phyloP scores from a whole-genome alignment of 2,888 invertebrate species.

The Himalopsyche tibetana region DNA sequence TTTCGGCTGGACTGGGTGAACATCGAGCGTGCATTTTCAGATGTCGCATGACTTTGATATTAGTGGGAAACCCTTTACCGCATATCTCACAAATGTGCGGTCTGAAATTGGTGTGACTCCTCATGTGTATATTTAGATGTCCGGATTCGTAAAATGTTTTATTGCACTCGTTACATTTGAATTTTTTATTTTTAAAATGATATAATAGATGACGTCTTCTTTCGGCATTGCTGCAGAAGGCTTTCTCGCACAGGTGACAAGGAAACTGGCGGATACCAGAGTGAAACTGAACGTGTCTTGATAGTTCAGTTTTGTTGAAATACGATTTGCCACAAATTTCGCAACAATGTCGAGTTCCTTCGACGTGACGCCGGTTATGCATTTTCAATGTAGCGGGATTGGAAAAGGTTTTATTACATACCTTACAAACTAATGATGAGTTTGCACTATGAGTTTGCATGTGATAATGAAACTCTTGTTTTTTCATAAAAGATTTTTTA shows the following conservation, averaged over 20 bases:
- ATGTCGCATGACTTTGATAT: slow-evolving; percentile 69
- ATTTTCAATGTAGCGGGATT: slow-evolving; percentile 68
- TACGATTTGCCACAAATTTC: slow-evolving; percentile 68
- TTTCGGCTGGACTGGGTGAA: slow-evolving; percentile 27
- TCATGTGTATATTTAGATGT: slow-evolving; percentile 69
- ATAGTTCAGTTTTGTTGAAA: slow-evolving; percentile 68
- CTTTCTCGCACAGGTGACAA: slow-evolving; percentile 68
- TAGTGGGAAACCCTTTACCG: slow-evolving; percentile 69
- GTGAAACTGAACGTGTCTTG: slow-evolving; percentile 69
- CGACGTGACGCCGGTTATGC: slow-evolving; percentile 68
- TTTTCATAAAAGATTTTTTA: slow-evolving; percentile 66
- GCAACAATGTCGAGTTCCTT: slow-evolving; percentile 68
- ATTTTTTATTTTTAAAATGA: slow-evolving; percentile 69
- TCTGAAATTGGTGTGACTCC: slow-evolving; percentile 69
- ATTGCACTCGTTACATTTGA: slow-evolving; percentile 68
- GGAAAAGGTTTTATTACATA: slow-evolving; percentile 68
- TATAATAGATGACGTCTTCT: slow-evolving; percentile 69
- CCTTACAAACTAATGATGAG: slow-evolving; percentile 66
- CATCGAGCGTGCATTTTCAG: slow-evolving; percentile 67
- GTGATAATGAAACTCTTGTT: slow-evolving; percentile 67
- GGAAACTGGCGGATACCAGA: slow-evolving; percentile 68
- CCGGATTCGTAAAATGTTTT: slow-evolving; percentile 69
- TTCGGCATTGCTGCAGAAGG: slow-evolving; percentile 69
- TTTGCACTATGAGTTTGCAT: slow-evolving; percentile 66
- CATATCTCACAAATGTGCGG: slow-evolving; percentile 69